These are phyloP conservation scores for Trilocha varians DNA, from an alignment of 2,888 invertebrate species.

Conservation along the genomic window DNA sequence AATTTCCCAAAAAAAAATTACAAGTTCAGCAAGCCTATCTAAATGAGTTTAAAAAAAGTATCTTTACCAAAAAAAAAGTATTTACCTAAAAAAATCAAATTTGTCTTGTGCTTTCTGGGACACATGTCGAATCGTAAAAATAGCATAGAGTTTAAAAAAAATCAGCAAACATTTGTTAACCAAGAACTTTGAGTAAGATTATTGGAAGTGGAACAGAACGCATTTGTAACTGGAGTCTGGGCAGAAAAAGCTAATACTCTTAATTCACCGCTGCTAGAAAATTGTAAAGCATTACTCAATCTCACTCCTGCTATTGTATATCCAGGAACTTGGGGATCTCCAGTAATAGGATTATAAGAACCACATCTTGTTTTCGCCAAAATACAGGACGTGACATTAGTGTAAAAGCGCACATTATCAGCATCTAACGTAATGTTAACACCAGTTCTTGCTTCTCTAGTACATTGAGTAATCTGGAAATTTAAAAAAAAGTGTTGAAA, in stretches of 20 bases:
- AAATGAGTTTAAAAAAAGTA: no score
- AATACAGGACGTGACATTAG: constrained; percentile 78
- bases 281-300: constrained; percentile 71
- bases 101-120: no score
- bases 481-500: not conserved
- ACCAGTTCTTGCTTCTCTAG: constrained; percentile 63
- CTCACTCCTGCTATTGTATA: constrained; percentile 44
- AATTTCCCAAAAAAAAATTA: no score
- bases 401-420: constrained; percentile 70
- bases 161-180: constrained; percentile 57
- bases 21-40: no score
- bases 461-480: constrained; percentile 68
- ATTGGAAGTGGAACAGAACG: constrained; percentile 67
- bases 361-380: constrained; percentile 76
- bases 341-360: constrained; percentile 77
- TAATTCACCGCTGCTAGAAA: constrained; percentile 69
- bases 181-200: constrained; percentile 69
- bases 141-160: not conserved
- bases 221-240: constrained; percentile 59
- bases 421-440: constrained; percentile 60
- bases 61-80: no score
- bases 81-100: no score
- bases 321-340: constrained; percentile 71
- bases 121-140: no score
- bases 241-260: constrained; percentile 69